These are phyloP conservation scores for Hypercompe scribonia DNA, from an alignment of 2,888 invertebrate genomes.

Conservation along the genomic window DNA sequence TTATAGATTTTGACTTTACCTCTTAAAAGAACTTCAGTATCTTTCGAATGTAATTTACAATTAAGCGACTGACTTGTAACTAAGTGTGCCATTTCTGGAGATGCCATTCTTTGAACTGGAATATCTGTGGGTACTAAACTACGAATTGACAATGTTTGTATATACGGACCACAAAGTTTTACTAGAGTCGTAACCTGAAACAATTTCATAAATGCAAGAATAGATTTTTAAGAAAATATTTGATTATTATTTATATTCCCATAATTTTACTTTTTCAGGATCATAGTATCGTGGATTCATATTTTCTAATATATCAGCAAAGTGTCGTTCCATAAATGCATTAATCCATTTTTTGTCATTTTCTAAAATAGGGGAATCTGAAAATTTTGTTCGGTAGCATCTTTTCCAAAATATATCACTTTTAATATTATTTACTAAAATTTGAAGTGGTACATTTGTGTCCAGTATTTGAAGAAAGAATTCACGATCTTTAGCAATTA, in stretches of 20 bases:
- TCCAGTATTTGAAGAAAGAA: slow-evolving; percentile 76
- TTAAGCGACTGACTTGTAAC: slow-evolving; percentile 71
- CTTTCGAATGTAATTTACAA: slow-evolving; percentile 56
- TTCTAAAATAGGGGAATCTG: slow-evolving; percentile 61
- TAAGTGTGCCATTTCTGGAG: slow-evolving; percentile 80
- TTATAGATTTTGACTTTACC: slow-evolving; percentile 52
- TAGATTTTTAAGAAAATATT: not conserved
- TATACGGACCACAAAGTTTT: slow-evolving; percentile 78
- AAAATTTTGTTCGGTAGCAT: slow-evolving; percentile 75
- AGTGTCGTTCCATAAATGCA: slow-evolving; percentile 79
- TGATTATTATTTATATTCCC: not conserved
- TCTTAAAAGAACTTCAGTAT: slow-evolving; percentile 64
- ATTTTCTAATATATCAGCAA: slow-evolving; percentile 79
- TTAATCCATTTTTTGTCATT: slow-evolving; percentile 76
- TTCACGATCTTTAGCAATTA: slow-evolving; percentile 78
- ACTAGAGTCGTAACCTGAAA: slow-evolving; percentile 66
- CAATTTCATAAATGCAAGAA: not conserved
- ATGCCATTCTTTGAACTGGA: slow-evolving; percentile 74
- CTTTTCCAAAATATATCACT: slow-evolving; percentile 83
- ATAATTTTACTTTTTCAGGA: slow-evolving; percentile 75
- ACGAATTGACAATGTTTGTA: slow-evolving; percentile 73
- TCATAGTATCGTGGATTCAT: slow-evolving; percentile 82
- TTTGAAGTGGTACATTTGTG: slow-evolving; percentile 74
- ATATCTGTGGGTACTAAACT: slow-evolving; percentile 79
- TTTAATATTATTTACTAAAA: slow-evolving; percentile 79